phyloP scores from a whole-genome alignment of 2,113 vertebrate species.

The Sylvilagus bachmani region DNA sequence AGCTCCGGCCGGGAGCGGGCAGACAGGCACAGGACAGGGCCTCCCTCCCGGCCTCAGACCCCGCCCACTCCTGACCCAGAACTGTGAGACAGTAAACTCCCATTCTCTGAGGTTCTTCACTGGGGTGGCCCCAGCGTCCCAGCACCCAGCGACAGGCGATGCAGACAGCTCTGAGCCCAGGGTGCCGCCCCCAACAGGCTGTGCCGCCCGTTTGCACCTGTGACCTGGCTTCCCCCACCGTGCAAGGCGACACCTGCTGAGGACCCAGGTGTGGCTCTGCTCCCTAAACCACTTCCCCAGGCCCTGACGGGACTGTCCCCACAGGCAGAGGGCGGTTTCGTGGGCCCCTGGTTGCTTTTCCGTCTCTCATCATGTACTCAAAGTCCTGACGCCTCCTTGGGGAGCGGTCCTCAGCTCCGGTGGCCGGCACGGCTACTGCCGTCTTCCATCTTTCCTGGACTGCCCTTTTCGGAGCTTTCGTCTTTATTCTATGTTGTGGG shows the following conservation, averaged over 20 bases:
- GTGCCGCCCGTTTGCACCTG: too few species aligned
- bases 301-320: accelerated
- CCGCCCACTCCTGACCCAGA: not conserved
- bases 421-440: not conserved
- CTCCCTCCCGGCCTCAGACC: not conserved
- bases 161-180: not conserved
- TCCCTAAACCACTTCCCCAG: not conserved
- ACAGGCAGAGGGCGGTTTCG: not conserved
- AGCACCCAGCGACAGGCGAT: accelerated
- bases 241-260: too few species aligned
- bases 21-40: too few species aligned
- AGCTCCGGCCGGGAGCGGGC: too few species aligned
- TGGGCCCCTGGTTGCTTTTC: not conserved
- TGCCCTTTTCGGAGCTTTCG: not conserved
- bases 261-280: too few species aligned
- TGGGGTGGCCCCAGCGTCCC: accelerated
- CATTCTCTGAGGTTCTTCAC: too few species aligned
- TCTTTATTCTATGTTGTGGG: constrained; percentile 40
- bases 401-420: not conserved
- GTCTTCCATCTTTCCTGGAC: not conserved
- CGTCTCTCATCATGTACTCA: accelerated
- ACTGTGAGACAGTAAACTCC: accelerated
- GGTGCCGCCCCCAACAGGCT: too few species aligned
- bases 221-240: not conserved
- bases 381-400: accelerated